Evolutionary conservation across 2,888 invertebrate genomes (phyloP), one percentile per base, ranked within the genome.

Genomic region (Drosophila vallismaia): DNA sequence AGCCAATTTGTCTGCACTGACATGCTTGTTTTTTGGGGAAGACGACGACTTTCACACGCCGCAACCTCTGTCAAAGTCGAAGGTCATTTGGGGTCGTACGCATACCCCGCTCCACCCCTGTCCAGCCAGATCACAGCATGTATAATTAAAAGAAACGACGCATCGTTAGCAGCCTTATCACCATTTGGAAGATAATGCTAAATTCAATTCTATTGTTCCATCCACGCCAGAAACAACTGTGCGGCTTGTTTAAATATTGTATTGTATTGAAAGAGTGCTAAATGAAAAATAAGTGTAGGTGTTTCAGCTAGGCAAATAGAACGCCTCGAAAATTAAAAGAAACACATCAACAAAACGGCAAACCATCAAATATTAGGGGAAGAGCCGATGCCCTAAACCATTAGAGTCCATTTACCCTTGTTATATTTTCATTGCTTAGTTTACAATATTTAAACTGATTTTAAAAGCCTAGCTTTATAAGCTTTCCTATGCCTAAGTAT

Each of bases 241-340:
- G 76, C 72, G 86, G 58, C 84, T 76, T 85, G 86, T 83, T 73
- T 86, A 86, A 88, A 86, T 86, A 86, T 84, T 75, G 60, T 88
- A 86, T 84, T 76, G 60, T 74, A 84, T 79, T 80, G 71, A 84
- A 79, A 83, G 84, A 79, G 79, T 80, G 86, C 86, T 83, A 85
- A 79, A 85, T 86, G 87, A 77, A 82, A 70, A 77, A 83, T 82
- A 75, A 53, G 69, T 71, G 73, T 77, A 70, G 80, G 66, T 86
- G 71, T 76, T 79, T 71, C 86, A 88, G 85, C 85, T 86, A 78
- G 75, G 70, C 75, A 86, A 86, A 86, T 66, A 81, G 44, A 66
- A 55, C 57, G 64, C 49, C 79, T 71, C 45, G 28, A 56, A 77
- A 73, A 58, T 75, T 59, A 77, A 84, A 75, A 74, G 81, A 86